Evolutionary conservation across 2,113 vertebrate genomes (phyloP), one percentile per base, ranked within the genome.

Genomic region (Pseudonaja textilis): DNA sequence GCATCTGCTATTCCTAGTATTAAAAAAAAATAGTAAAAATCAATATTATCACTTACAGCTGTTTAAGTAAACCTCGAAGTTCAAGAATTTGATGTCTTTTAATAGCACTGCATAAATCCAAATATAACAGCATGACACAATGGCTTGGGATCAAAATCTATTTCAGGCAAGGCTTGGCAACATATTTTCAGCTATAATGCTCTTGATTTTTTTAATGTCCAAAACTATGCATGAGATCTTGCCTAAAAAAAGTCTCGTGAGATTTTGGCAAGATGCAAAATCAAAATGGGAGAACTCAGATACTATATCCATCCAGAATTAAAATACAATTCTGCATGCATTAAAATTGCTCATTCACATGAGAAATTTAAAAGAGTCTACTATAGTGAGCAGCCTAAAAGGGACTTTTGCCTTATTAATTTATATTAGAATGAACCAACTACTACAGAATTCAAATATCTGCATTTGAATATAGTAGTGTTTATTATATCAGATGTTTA

Each of bases 1-100:
- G 97, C 98, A 90, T 99, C 98, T 92, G 98, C 97, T 95, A 99
- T 97, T 93, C 99, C 99, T 99, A 95, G 85, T 95, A 95, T 54
- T 54, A 85, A 88, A 94, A 22, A 94, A 22, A 90, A 29, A 86
- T 23, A 10, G 47, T 81, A 29, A 64, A 47, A 90, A 90, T 18
- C 2, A 64, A 54, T 29, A 74, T 81, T 26, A 34, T 88, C 45
- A 16, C 22, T 56, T 89, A 81, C 18, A 45, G n/a, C 14, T 9
- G 25, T 74, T 34, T 25, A 69, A 29, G 14, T 25, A 69, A 25
- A 87, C 23, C 11, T 88, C 22, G 20, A 22, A 91, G 54, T 26
- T 55, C 52, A 34, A 23, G 1, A 1, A 29, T 54, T 16, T 23
- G 26, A 18, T 50, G 16, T 81, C 34, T 42, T 39, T 81, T 81